Conservation (phyloP, 2,888 invertebrate species). For the Spodoptera picta region DNA sequence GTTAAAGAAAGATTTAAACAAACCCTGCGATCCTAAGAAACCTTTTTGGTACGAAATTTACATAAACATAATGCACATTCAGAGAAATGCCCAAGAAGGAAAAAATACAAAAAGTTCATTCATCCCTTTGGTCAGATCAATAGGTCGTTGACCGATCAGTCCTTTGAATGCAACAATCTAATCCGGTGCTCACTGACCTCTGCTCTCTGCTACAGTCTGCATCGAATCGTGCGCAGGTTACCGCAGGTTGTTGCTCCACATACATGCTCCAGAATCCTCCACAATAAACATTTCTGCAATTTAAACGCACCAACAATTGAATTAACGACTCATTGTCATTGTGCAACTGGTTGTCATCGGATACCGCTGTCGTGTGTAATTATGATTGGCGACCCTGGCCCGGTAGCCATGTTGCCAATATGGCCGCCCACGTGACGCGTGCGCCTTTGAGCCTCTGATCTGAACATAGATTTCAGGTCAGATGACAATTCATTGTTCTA, state of each 20-base stretch:
- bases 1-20: too few relatives aligned
- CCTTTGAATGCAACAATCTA: conserved; percentile 34
- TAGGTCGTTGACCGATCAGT: conserved; percentile 30
- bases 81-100: conserved; percentile 9
- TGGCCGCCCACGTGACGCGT: conserved; percentile 62
- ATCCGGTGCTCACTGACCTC: conserved; percentile 39
- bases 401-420: conserved; percentile 66
- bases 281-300: conserved; percentile 12
- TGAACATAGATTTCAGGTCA: conserved; percentile 49
- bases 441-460: conserved; percentile 50
- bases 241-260: conserved; percentile 29
- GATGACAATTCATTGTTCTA: conserved; percentile 49
- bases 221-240: conserved; percentile 29
- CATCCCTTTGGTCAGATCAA: not conserved
- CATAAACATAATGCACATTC: not conserved
- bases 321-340: conserved; percentile 55
- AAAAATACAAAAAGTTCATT: conserved; percentile 22
- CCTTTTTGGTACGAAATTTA: not conserved
- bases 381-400: conserved; percentile 68
- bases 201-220: conserved; percentile 16
- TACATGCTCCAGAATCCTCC: conserved; percentile 10
- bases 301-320: conserved; percentile 40
- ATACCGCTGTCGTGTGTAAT: conserved; percentile 61
- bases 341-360: conserved; percentile 65
- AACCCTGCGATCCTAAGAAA: too few relatives aligned